Evolutionary conservation across 2,888 invertebrate genomes (phyloP).

Genomic region (Drosophila siamana): DNA sequence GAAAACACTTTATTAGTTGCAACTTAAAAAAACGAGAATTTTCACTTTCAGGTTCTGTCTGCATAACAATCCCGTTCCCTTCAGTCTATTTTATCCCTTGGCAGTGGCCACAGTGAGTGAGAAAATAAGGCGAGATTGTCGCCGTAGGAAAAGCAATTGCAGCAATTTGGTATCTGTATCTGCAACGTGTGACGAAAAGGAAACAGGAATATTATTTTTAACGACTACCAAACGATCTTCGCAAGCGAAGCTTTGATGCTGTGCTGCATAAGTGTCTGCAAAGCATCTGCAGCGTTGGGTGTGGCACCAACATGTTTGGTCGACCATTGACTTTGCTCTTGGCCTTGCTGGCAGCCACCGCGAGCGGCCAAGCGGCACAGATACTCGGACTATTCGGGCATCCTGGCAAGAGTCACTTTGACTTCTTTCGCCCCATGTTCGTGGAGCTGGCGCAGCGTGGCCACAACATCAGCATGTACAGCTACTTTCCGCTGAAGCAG

Average conservation of each 20-base stretch:
- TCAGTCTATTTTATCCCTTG: too few relatives aligned
- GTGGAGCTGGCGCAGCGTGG: conserved; percentile 84
- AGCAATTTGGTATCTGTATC: background rate
- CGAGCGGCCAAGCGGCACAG: conserved; percentile 49
- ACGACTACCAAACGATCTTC: background rate
- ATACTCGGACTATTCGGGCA: conserved; percentile 84
- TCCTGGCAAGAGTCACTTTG: conserved; percentile 85
- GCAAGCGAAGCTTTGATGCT: too few relatives aligned
- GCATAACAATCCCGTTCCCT: too few relatives aligned
- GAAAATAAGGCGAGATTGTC: too few relatives aligned
- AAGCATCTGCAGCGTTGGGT: conserved; percentile 28
- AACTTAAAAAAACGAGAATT: too few relatives aligned
- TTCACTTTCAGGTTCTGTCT: too few relatives aligned
- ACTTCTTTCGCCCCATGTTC: conserved; percentile 84
- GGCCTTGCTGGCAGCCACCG: background rate
- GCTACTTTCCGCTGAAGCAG: conserved; percentile 84
- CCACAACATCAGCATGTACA: conserved; percentile 85
- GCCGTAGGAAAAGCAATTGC: too few relatives aligned
- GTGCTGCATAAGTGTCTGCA: background rate
- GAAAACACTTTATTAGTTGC: too few relatives aligned
- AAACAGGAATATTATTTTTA: background rate
- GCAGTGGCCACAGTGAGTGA: too few relatives aligned
- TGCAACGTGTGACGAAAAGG: background rate
- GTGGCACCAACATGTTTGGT: conserved; percentile 25
- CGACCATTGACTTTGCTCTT: conserved; percentile 15